Conservation (phyloP, 2,797 vertebrate species). For the Hydrophis major region DNA sequence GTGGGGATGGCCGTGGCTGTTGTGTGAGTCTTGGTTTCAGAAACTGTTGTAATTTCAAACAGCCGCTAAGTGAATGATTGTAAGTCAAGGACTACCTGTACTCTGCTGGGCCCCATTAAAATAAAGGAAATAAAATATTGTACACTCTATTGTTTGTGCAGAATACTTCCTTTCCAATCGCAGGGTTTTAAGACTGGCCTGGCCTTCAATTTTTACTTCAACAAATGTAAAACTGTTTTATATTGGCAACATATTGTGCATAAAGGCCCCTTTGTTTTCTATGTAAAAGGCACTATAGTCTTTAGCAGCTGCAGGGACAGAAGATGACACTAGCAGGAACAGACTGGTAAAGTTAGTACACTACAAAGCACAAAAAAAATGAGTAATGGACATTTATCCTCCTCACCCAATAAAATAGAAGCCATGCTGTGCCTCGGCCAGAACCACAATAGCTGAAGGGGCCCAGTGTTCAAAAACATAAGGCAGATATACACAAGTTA, state of each 20-base stretch:
- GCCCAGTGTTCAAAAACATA: constrained; percentile 43
- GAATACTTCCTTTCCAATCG: neutral
- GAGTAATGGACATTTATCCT: constrained; percentile 39
- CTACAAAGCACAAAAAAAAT: constrained; percentile 43
- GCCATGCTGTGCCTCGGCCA: constrained; percentile 43
- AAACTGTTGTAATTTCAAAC: neutral
- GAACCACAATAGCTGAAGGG: constrained; percentile 19
- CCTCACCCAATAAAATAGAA: constrained; percentile 53
- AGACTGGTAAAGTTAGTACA: constrained; percentile 67
- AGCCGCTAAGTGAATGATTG: neutral
- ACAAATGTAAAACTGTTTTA: constrained; percentile 50
- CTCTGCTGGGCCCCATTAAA: neutral
- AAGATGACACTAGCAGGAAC: constrained; percentile 79
- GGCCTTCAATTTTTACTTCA: constrained; percentile 31
- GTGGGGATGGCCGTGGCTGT: neutral
- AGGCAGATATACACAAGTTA: constrained; percentile 49
- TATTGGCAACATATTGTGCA: constrained; percentile 58
- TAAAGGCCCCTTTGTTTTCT: constrained; percentile 76
- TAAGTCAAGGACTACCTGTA: neutral
- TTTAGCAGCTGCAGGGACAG: constrained; percentile 81
- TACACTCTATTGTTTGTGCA: neutral
- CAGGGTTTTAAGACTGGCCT: neutral
- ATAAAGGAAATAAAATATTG: neutral
- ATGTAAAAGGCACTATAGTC: constrained; percentile 77
- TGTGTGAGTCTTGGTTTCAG: neutral